Evolutionary conservation across 2,797 vertebrate genomes (phyloP).

Genomic region (Choloepus didactylus): DNA sequence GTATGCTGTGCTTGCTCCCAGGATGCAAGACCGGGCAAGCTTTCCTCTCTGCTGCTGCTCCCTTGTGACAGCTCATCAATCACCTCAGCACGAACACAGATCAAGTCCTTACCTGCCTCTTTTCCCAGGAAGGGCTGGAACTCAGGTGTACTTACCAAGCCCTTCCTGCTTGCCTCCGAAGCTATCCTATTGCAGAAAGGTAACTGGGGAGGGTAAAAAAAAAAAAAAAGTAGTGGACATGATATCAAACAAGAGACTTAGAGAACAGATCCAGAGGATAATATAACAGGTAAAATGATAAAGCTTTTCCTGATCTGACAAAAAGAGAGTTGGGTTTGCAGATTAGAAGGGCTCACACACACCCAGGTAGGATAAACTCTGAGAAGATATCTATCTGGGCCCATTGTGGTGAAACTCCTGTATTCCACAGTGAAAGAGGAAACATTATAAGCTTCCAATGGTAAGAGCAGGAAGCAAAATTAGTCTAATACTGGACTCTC

Average conservation of each 20-base stretch:
- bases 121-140: background rate
- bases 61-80: background rate
- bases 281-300: too few species aligned
- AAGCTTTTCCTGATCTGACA: background rate
- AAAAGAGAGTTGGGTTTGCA: background rate
- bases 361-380: background rate
- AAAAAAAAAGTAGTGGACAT: background rate
- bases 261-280: background rate
- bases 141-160: background rate
- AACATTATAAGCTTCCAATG: background rate
- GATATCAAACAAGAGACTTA: accelerated
- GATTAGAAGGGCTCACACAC: background rate
- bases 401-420: background rate
- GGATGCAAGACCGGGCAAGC: background rate
- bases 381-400: background rate
- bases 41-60: background rate
- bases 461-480: too few species aligned
- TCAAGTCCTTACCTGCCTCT: conserved; percentile 5
- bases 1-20: too few species aligned
- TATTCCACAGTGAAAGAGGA: background rate
- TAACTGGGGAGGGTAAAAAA: background rate
- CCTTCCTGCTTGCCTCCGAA: background rate
- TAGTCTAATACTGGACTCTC: background rate
- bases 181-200: background rate
- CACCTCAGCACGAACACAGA: background rate